Base-by-base conservation (phyloP, 2,888 invertebrate species). In the Boloria selene region DNA sequence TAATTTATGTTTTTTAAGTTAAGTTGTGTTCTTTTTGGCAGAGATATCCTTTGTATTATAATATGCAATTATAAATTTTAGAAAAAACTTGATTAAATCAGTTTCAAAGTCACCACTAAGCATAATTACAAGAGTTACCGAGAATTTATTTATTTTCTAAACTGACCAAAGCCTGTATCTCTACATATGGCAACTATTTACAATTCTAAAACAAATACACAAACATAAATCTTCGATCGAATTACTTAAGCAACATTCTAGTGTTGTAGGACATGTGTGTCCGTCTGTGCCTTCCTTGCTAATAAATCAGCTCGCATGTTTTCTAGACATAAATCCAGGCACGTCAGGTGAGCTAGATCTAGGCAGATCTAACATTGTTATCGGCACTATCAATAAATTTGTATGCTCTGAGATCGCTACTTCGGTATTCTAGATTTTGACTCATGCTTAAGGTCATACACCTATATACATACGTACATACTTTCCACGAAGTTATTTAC, bases 251-350 rank as follows among this genome's bases (percentile, higher is more conserved):
- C 50, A 16, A 31, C 31, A 14, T 3, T 38, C 49, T 59, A 59
- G 14, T 17, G 31, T 50, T 18, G 60, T 55, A 52, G 10, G 42
- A 64, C 68, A 44, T 42, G 45, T 54, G 64, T 68, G 65, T 65
- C 31, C 52, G 61, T 56, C 55, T 55, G 63, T 44, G 17, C 31
- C 64, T 67, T 67, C 56, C 67, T 60, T 44, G 49, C 54, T 22
- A 22, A 53, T 70, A 70, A 70, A 67, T 70, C 65, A 63, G 65
- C 55, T 65, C 59, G 67, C 70, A 67, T 67, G 70, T 47, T 42
- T 13, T 42, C 31, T n/a, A 52, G 55, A 10, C 62, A 65, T 70
- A 67, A 70, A 67, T 70, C 70, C 44, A 52, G 16, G 22, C 45
- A 16, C 52, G 64, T 61, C 61, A 31, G 6, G n/a, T 17, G 61